Evolutionary conservation across 1,140 invertebrate genomes (phyloP).

Genomic region (Mycetomoellerius zeteki): DNA sequence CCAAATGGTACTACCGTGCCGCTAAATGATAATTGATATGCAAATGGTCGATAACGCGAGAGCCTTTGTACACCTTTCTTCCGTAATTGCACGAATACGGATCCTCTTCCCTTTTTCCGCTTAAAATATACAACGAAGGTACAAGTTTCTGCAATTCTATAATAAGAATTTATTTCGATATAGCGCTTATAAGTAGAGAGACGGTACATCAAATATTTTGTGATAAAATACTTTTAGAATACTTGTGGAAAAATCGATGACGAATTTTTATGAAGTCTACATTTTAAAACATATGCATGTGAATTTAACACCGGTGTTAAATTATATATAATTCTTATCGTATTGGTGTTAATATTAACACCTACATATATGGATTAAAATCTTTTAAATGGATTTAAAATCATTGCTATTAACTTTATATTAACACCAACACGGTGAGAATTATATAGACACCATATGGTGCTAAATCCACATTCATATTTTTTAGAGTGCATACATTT

Average conservation of each 20-base stretch:
- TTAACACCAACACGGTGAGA: too few species aligned
- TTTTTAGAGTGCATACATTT: neutral
- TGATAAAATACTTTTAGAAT: neutral
- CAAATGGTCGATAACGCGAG: constrained; percentile 4
- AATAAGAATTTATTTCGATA: neutral
- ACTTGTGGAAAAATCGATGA: neutral
- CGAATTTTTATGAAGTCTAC: neutral
- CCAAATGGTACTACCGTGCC: constrained; percentile 55
- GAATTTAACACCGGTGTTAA: too few species aligned
- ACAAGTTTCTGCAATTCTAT: neutral
- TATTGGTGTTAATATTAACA: too few species aligned
- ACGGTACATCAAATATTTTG: neutral
- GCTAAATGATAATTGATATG: constrained; percentile 52
- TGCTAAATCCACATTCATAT: too few species aligned
- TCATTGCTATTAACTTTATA: too few species aligned
- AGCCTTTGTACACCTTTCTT: constrained; percentile 7
- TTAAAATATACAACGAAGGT: neutral
- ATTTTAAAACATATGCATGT: too few species aligned
- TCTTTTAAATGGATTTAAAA: too few species aligned
- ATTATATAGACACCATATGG: too few species aligned
- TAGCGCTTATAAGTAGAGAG: too few species aligned
- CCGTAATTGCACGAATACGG: neutral
- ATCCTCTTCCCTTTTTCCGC: neutral
- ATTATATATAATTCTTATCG: too few species aligned
- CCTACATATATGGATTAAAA: too few species aligned